Base-by-base conservation (phyloP, 2,113 vertebrate species). In the Melanocharis versteri region DNA sequence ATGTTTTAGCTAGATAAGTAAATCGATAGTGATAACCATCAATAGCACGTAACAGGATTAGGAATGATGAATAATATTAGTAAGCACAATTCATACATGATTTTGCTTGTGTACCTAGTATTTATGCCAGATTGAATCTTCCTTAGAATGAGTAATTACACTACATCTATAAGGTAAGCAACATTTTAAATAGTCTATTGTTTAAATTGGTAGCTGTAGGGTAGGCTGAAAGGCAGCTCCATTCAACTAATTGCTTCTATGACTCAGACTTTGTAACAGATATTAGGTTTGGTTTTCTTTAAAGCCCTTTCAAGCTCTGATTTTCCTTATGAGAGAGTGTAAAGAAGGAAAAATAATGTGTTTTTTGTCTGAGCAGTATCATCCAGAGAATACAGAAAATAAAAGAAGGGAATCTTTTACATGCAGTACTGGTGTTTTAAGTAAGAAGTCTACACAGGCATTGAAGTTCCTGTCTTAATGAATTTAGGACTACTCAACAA, bases 221-320 rank as follows among this genome's bases (percentile, higher is more conserved):
- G 23, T 92, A 92, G 72, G 78, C 68, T 97, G 89, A 96, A 89
- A 95, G 70, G 80, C 86, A 96, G 70, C 73, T 71, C 40, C 27
- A 1, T 95, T 97, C 61, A 86, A 91, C 64, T 97, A 97, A 96
- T 91, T 96, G 89, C 83, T 85, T 42, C 54, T 53, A 11, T 97
- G 96, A 98, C 91, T 97, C 97, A 97, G 92, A 95, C 83, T 37
- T 96, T 94, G 84, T 87, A 97, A 96, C 83, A 97, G 87, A 94
- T 94, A 89, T 94, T 97, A 94, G 86, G n/a, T 97, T 94, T 95
- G 62, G 45, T 92, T 96, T 96, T 90, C 72, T 96, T 81, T 58
- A 87, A 37, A n/a, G 35, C 17, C 28, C 33, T 95, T 93, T 90
- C 39, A 39, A 94, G 37, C 30, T 85, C 45, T 80, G 33, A 35